Evolutionary conservation across 2,113 vertebrate species (phyloP).

Genomic region (Xiphophorus maculatus): DNA sequence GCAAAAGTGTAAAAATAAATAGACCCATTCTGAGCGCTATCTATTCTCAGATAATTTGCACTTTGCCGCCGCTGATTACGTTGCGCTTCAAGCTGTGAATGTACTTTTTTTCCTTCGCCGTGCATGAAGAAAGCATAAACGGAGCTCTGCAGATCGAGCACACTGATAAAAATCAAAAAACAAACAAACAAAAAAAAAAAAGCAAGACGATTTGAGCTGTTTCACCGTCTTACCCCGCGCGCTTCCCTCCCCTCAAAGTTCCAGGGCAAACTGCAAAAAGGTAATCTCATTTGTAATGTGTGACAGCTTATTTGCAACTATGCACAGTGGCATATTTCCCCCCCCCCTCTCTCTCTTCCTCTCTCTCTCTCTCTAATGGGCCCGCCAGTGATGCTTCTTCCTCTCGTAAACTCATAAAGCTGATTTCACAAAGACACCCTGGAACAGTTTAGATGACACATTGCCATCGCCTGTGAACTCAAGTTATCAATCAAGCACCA

Average conservation of each 20-base stretch:
- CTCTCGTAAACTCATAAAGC: slow-evolving; percentile 69
- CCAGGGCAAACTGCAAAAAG: slow-evolving; percentile 75
- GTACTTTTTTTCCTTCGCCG: slow-evolving; percentile 56
- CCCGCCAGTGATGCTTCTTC: slow-evolving; percentile 72
- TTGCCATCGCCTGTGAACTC: slow-evolving; percentile 71
- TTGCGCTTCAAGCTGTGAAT: slow-evolving; percentile 76
- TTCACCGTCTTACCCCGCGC: slow-evolving; percentile 59
- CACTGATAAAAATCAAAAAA: slow-evolving; percentile 71
- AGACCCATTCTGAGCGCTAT: slow-evolving; percentile 58
- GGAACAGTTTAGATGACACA: slow-evolving; percentile 78
- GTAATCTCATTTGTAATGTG: slow-evolving; percentile 87
- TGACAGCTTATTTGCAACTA: slow-evolving; percentile 83
- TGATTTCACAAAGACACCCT: slow-evolving; percentile 79
- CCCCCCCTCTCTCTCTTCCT: too few relatives aligned
- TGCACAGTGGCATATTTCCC: slow-evolving; percentile 74
- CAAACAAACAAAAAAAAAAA: too few relatives aligned
- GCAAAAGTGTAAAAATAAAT: slow-evolving; percentile 33
- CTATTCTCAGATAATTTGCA: slow-evolving; percentile 62
- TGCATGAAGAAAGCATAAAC: slow-evolving; percentile 75
- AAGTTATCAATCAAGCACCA: slow-evolving; percentile 81
- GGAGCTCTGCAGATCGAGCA: slow-evolving; percentile 71
- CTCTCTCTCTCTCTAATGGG: slow-evolving; percentile 53
- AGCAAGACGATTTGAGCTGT: slow-evolving; percentile 66
- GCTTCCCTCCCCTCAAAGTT: slow-evolving; percentile 71
- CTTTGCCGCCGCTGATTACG: slow-evolving; percentile 76